Evolutionary conservation across 2,888 invertebrate species (phyloP).

Genomic region (Aproaerema taeniolella): DNA sequence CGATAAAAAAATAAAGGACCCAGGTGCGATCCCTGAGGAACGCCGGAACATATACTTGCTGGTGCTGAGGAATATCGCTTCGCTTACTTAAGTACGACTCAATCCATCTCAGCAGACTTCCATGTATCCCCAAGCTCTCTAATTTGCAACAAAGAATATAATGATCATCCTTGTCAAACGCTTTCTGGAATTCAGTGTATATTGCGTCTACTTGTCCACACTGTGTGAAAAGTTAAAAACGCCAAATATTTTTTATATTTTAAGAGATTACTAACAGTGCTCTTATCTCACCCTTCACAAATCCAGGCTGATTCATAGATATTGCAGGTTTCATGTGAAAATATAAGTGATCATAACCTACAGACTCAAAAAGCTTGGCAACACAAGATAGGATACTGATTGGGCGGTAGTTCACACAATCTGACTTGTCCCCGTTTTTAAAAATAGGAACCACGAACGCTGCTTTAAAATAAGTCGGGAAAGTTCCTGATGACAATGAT

Average conservation of each 20-base stretch:
- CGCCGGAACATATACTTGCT: neutral
- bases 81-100: slow-evolving; percentile 1
- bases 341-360: slow-evolving; percentile 11
- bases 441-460: slow-evolving; percentile 13
- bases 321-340: slow-evolving; percentile 5
- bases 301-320: slow-evolving; percentile 11
- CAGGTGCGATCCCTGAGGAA: slow-evolving; percentile 8
- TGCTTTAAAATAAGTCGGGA: slow-evolving; percentile 8
- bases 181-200: slow-evolving; percentile 14
- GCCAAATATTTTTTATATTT: slow-evolving; percentile 9
- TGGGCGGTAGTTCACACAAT: slow-evolving; percentile 15
- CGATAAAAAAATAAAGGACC: neutral
- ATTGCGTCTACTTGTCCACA: slow-evolving; percentile 8
- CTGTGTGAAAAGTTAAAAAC: slow-evolving; percentile 6
- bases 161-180: slow-evolving; percentile 13
- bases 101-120: slow-evolving; percentile 3
- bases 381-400: slow-evolving; percentile 14
- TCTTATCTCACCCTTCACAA: slow-evolving; percentile 8
- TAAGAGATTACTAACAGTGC: slow-evolving; percentile 13
- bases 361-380: slow-evolving; percentile 16
- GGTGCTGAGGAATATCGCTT: neutral
- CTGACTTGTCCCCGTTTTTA: slow-evolving; percentile 9
- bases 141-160: slow-evolving; percentile 7
- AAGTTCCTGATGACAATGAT: slow-evolving; percentile 3
- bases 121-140: slow-evolving; percentile 3